Conservation (phyloP, 2,113 vertebrate species). For the Fregetta grallaria region DNA sequence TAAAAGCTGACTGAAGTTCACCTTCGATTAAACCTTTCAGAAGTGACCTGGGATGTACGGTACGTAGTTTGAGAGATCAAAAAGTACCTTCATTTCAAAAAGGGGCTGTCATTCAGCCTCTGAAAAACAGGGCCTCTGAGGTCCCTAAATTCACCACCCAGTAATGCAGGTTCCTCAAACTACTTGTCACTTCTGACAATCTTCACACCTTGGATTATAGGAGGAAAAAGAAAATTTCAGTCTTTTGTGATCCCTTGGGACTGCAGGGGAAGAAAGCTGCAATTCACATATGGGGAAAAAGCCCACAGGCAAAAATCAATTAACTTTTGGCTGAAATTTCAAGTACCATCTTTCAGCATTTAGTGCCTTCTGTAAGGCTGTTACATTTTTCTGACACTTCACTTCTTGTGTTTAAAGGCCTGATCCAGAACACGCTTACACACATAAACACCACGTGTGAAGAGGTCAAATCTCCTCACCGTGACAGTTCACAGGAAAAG, state of each 20-base stretch:
- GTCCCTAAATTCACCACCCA: conserved; percentile 12
- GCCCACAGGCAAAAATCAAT: conserved; percentile 41
- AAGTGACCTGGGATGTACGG: background rate
- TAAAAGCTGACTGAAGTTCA: background rate
- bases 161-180: background rate
- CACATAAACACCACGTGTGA: background rate
- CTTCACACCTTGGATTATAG: conserved; percentile 11
- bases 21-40: background rate
- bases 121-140: background rate
- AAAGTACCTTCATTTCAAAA: background rate
- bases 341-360: conserved; percentile 28
- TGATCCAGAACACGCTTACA: background rate
- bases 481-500: background rate
- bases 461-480: background rate
- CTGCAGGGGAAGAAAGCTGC: background rate
- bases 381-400: conserved; percentile 29
- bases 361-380: conserved; percentile 6
- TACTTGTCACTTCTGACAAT: conserved; percentile 17
- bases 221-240: background rate
- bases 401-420: background rate
- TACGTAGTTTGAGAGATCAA: background rate
- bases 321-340: conserved; percentile 39
- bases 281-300: background rate
- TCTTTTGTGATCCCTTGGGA: background rate
- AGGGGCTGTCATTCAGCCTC: background rate